These are phyloP conservation scores for Elephas maximus DNA, from an alignment of 2,113 vertebrate genomes.

Conservation along the genomic window DNA sequence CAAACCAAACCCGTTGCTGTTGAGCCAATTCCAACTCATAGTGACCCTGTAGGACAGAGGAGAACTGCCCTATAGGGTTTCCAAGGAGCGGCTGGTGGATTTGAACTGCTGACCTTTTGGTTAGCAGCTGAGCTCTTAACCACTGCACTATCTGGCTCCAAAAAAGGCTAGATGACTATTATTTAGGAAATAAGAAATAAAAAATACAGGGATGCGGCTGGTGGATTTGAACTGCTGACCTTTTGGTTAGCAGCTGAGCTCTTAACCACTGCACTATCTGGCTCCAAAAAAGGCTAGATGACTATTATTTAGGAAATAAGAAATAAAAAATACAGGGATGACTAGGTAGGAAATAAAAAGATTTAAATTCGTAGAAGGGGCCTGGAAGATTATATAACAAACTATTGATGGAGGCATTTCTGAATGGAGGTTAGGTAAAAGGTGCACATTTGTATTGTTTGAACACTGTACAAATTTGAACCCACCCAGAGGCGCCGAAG, in stretches of 20 bases:
- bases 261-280: too few species aligned
- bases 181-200: slow-evolving; percentile 4
- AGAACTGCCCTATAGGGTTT: too few species aligned
- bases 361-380: neutral
- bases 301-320: slow-evolving; percentile 10
- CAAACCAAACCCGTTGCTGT: too few species aligned
- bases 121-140: too few species aligned
- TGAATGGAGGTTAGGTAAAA: neutral
- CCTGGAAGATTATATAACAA: neutral
- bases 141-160: too few species aligned
- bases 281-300: neutral
- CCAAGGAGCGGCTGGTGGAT: too few species aligned
- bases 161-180: neutral
- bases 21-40: too few species aligned
- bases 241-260: too few species aligned
- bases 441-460: neutral
- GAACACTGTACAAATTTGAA: neutral
- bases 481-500: neutral
- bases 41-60: too few species aligned
- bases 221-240: too few species aligned
- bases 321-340: neutral
- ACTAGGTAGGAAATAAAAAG: slow-evolving; percentile 1
- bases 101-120: too few species aligned
- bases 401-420: neutral
- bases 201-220: too few species aligned